Evolutionary conservation across 2,888 invertebrate species (phyloP), one percentile per base, ranked within the genome.

Genomic region (Diaphora mendica): DNA sequence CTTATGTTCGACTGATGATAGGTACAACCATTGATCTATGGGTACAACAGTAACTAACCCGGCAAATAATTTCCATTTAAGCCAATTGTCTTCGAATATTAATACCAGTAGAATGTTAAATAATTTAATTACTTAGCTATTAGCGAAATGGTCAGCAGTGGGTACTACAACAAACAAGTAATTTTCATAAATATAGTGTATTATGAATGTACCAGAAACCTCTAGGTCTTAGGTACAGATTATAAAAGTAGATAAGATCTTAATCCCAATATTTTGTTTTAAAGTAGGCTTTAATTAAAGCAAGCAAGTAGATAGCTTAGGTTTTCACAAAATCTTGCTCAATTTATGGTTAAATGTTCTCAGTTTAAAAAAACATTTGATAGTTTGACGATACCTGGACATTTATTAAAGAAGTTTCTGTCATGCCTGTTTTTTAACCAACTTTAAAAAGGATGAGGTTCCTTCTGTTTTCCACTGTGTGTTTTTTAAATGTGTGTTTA

Each of bases 61-160:
- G 17, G 4, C 20, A 64, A 44, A 44, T 20, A 35, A 64, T 20
- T 64, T 64, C 23, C 35, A 23, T 65, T 13, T 15, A 15, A 65
- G 15, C 7, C 26, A 42, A 26, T 65, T 23, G n/a, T n/a, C n/a
- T 42, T 62, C 26, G 11, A 26, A 26, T 30, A 1, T 30, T 30
- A 62, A 62, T 30, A 0, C 26, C 26, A 42, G 39, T 65, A 42
- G 42, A 42, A 65, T 7, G n/a, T 65, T 65, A 42, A 65, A 42
- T 65, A 42, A n/a, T 23, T 65, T n/a, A n/a, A n/a, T 65, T 39
- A 39, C 42, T 65, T 65, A 65, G 65, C 39, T 26, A n/a, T n/a
- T n/a, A n/a, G 67, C 35, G 33, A 26, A 62, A 62, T 30, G 62
- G 30, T 62, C 0, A 30, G 30, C 15, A 30, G 62, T 59, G 13